Conservation (phyloP, 2,888 invertebrate species). For the Lomographa bimaculata region DNA sequence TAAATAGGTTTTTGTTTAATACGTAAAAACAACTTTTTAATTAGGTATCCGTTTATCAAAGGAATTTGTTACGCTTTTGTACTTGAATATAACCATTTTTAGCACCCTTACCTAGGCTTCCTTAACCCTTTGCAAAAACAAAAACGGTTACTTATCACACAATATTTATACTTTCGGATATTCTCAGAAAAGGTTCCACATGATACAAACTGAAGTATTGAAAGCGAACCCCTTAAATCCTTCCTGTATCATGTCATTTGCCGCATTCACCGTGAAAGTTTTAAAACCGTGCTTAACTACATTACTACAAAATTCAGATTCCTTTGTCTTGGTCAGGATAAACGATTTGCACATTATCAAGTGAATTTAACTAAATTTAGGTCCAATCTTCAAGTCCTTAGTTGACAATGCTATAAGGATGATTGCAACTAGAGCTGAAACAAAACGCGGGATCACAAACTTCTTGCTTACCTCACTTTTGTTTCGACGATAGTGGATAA, state of each 20-base stretch:
- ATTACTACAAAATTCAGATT: slow-evolving; percentile 34
- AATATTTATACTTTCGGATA: slow-evolving; percentile 25
- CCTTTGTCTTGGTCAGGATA: slow-evolving; percentile 33
- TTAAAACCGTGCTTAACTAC: slow-evolving; percentile 29
- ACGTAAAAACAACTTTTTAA: too few species aligned
- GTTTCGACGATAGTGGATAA: slow-evolving; percentile 64
- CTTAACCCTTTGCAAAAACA: neutral
- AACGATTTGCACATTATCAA: slow-evolving; percentile 29
- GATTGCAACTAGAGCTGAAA: slow-evolving; percentile 34
- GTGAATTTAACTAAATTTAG: too few species aligned
- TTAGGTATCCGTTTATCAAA: too few species aligned
- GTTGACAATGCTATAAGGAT: too few species aligned
- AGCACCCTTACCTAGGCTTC: neutral
- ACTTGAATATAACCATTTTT: too few species aligned
- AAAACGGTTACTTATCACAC: slow-evolving; percentile 20
- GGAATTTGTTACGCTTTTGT: too few species aligned
- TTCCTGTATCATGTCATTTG: slow-evolving; percentile 24
- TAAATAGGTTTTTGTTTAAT: too few species aligned
- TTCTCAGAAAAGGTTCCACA: slow-evolving; percentile 25
- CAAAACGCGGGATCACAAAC: slow-evolving; percentile 44
- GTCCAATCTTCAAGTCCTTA: too few species aligned
- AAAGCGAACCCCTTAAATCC: slow-evolving; percentile 29
- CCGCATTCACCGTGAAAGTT: slow-evolving; percentile 14
- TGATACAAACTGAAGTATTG: slow-evolving; percentile 31
- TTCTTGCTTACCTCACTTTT: slow-evolving; percentile 59